Base-by-base conservation (phyloP, 2,113 vertebrate genomes). In the Cynopterus brachyotis region DNA sequence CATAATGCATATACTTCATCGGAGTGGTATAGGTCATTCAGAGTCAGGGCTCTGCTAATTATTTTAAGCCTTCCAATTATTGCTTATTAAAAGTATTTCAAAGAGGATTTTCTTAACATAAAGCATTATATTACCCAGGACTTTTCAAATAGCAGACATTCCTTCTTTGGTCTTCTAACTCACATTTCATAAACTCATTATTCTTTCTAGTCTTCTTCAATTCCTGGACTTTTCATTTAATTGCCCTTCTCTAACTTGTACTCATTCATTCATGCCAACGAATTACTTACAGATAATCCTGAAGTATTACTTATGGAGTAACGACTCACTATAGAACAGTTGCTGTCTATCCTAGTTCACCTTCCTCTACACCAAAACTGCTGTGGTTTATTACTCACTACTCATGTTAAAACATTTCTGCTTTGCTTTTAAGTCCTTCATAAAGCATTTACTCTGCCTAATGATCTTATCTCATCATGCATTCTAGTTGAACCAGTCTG, bases 1-100 rank as follows among this genome's bases (percentile, higher is more conserved):
- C 83, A 89, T 26, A 96, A 40, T 67, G 28, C 97, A 45, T 83
- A n/a, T 24, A 92, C 97, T 98, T 98, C 62, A 96, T 89, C 28
- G 72, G 59, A 15, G 72, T 60, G 9, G 2, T 57, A n/a, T 78
- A 96, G 94, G 83, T 96, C 70, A 90, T 37, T n/a, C 24, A 84
- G 45, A 96, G 55, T 87, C 47, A 97, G 89, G 40, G 4, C 94
- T 92, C 78, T 81, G 81, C 30, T 97, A 66, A 53, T 96, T 96
- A 22, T 79, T 73, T 96, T 91, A 91, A 67, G 96, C 2, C 28
- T 11, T 96, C 20, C 30, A 93, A 73, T 57, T 98, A 72, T 78
- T 96, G 45, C 53, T 92, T 95, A 92, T 53, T 78, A 95, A 91
- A 28, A 80, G 5, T 4, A 32, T 47, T 67, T 96, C 53, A n/a